Evolutionary conservation across 2,113 vertebrate genomes (phyloP).

Genomic region (Lichenostomus cassidix): DNA sequence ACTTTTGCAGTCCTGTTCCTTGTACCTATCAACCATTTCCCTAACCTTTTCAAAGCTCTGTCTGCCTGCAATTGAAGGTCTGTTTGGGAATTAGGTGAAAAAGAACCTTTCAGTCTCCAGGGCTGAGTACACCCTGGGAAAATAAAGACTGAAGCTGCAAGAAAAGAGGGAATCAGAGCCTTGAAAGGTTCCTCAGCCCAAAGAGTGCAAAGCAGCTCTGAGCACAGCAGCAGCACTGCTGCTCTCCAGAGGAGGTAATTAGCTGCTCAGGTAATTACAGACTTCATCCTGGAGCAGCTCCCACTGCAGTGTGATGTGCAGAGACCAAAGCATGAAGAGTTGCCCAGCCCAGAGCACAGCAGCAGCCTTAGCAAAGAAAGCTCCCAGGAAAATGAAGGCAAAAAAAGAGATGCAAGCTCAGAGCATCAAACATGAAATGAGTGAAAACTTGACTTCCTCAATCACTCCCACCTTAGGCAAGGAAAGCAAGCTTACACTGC

Average conservation of each 20-base stretch:
- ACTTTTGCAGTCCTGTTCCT: background rate
- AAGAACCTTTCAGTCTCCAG: background rate
- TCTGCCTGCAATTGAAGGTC: background rate
- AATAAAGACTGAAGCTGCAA: accelerated
- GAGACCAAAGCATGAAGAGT: background rate
- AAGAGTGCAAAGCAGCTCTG: too few species aligned
- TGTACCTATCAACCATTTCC: background rate
- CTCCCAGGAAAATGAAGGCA: background rate
- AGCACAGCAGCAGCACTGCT: background rate
- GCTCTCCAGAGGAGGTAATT: background rate
- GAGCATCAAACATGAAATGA: background rate
- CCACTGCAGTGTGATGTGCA: background rate
- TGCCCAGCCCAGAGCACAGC: background rate
- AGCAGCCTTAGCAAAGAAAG: background rate
- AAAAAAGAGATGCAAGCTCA: background rate
- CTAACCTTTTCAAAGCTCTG: background rate
- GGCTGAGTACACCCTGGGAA: background rate
- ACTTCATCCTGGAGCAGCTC: background rate
- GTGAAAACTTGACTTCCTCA: background rate
- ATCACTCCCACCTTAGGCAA: background rate
- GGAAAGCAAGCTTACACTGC: background rate
- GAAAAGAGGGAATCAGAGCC: background rate
- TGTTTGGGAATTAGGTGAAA: background rate
- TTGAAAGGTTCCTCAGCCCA: too few species aligned
- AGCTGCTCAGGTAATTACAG: background rate